Evolutionary conservation across 2,797 vertebrate genomes (phyloP).

Genomic region (Gephyroberyx darwinii): DNA sequence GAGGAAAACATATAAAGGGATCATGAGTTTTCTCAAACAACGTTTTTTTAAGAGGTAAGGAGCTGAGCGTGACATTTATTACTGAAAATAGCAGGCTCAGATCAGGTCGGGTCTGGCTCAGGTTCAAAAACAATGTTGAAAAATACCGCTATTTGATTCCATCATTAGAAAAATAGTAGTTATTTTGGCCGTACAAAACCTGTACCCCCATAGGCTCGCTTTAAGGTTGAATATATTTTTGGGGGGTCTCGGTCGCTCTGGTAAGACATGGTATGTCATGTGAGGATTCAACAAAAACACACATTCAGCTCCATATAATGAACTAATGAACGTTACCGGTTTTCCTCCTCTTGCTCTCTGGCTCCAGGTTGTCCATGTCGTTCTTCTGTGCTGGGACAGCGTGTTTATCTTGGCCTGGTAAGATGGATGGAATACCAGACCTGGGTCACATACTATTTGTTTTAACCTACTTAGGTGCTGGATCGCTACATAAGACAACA

Average conservation of each 20-base stretch:
- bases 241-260: background rate
- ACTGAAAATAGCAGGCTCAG: background rate
- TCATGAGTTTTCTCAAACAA: background rate
- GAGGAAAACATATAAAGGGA: too few species aligned
- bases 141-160: background rate
- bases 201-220: background rate
- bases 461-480: background rate
- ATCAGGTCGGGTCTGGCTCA: background rate
- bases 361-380: conserved; percentile 58
- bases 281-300: background rate
- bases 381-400: conserved; percentile 6
- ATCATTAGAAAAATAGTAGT: background rate
- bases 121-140: background rate
- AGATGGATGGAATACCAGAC: conserved; percentile 19
- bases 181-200: background rate
- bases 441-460: background rate
- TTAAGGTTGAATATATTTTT: background rate
- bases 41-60: background rate
- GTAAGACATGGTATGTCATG: background rate
- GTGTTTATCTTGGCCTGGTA: conserved; percentile 43
- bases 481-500: background rate
- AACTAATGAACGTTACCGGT: conserved; percentile 48
- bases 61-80: background rate
- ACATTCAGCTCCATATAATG: background rate
- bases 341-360: conserved; percentile 77